Conservation (phyloP, 2,888 invertebrate species). For the Diachrysia chrysitis region DNA sequence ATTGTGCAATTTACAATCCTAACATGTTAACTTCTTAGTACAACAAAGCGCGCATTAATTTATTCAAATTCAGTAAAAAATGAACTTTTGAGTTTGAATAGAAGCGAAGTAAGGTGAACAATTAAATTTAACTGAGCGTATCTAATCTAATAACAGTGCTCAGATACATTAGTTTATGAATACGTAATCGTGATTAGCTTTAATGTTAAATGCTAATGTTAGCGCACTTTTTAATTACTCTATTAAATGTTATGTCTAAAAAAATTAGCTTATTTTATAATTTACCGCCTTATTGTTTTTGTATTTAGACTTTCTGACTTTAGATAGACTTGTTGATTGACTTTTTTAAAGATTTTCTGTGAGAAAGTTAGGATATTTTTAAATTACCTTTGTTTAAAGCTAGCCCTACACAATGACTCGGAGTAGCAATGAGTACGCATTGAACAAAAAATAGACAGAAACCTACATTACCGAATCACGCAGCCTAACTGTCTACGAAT, state of each 20-base stretch:
- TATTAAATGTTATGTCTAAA: constrained; percentile 43
- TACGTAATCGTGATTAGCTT: constrained; percentile 38
- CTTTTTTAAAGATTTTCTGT: background rate
- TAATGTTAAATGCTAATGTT: constrained; percentile 54
- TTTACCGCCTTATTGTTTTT: constrained; percentile 15
- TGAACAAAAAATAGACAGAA: background rate
- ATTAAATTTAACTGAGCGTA: constrained; percentile 50
- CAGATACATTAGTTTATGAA: constrained; percentile 40
- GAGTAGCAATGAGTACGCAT: no score
- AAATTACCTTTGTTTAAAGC: background rate
- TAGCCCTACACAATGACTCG: no score
- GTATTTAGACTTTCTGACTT: no score
- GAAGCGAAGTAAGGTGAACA: constrained; percentile 33
- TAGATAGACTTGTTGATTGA: no score
- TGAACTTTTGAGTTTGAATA: constrained; percentile 26
- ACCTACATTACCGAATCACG: no score
- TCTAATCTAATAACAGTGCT: constrained; percentile 51
- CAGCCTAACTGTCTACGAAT: no score
- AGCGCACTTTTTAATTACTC: constrained; percentile 49
- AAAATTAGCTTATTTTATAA: constrained; percentile 25
- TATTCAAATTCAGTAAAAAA: constrained; percentile 44
- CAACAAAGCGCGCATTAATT: constrained; percentile 31
- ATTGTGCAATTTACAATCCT: constrained; percentile 35
- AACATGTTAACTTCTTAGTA: constrained; percentile 21
- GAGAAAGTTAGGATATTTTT: background rate